These are phyloP conservation scores for Cyprinella venusta DNA, from an alignment of 2,797 vertebrate species.

Conservation along the genomic window DNA sequence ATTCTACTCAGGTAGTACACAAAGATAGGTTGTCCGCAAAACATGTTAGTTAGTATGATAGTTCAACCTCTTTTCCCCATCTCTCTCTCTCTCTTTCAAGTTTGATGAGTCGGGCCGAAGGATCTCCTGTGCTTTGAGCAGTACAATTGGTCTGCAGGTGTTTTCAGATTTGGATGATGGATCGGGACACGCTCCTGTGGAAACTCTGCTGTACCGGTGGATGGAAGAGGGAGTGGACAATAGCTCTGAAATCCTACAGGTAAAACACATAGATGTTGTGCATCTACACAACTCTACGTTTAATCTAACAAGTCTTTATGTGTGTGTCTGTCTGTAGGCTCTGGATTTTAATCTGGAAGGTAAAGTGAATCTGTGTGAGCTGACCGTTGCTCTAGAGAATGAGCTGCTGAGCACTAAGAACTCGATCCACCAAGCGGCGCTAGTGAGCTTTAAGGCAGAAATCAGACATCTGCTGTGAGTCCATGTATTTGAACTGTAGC, in stretches of 20 bases:
- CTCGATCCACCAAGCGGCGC: conserved; percentile 86
- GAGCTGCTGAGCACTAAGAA: conserved; percentile 92
- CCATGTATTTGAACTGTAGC: neutral
- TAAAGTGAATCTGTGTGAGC: conserved; percentile 87
- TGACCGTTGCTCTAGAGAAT: conserved; percentile 90
- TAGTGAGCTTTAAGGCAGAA: conserved; percentile 93
- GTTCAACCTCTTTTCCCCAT: neutral
- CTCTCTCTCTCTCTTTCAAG: conserved; percentile 53
- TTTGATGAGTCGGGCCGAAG: conserved; percentile 92
- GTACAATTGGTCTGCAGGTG: conserved; percentile 83
- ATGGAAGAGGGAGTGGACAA: conserved; percentile 93
- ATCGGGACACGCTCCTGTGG: conserved; percentile 84
- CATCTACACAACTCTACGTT: neutral
- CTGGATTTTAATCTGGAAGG: conserved; percentile 90
- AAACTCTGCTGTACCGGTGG: conserved; percentile 89
- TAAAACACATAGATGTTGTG: conserved; percentile 48
- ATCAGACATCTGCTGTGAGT: conserved; percentile 93
- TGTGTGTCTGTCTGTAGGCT: conserved; percentile 75
- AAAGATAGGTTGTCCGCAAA: neutral
- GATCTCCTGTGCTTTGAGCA: conserved; percentile 79
- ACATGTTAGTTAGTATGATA: neutral
- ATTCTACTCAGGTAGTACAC: conserved; percentile 88
- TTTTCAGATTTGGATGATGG: conserved; percentile 94
- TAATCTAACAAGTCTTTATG: conserved; percentile 15
- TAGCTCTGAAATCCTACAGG: conserved; percentile 91